Evolutionary conservation across 1,140 invertebrate genomes (phyloP), one percentile per base, ranked within the genome.

Genomic region (Sinonovacula constricta): DNA sequence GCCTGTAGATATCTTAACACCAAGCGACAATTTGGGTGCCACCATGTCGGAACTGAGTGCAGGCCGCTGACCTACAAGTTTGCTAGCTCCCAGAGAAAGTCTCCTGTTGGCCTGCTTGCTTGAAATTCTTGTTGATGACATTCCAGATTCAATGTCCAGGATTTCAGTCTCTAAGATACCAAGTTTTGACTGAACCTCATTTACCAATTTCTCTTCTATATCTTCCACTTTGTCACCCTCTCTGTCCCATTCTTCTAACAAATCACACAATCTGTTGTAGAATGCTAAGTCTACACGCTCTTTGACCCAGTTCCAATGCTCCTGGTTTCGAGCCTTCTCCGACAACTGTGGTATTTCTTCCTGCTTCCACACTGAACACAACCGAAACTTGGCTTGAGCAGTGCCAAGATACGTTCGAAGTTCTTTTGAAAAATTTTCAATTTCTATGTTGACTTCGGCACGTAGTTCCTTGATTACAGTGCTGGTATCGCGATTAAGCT

Each of bases 401-500:
- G 57, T 59, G 0, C 30, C 31, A 1, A 81, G 33, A 22, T 79
- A 65, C 1, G 10, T 26, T 3, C 59, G 49, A 7, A 81, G 33
- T 2, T 74, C 53, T 36, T 24, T 18, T 0, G 26, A 57, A 18
- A 81, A 34, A 7, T 66, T 24, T 4, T 39, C 15, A 34, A 57
- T 71, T 26, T 65, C 51, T 18, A 57, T 54, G 15, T 70, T 49
- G 12, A 86, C 28, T 5, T 79, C 36, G 24, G 34, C 62, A 1
- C 45, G 36, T n/a, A 84, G 49, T 12, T 60, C 56, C 4, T 39
- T 26, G 2, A 85, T 71, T 10, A 82, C 83, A 3, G 62, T 51
- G 28, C 63, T 28, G 3, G 86, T 56, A n/a, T 75, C 57, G 15
- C 39, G 18, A 56, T 81, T 54, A 2, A 87, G 69, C 0, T 62